phyloP scores from a whole-genome alignment of 2,797 vertebrate genomes.

The Clarias fuscus region DNA sequence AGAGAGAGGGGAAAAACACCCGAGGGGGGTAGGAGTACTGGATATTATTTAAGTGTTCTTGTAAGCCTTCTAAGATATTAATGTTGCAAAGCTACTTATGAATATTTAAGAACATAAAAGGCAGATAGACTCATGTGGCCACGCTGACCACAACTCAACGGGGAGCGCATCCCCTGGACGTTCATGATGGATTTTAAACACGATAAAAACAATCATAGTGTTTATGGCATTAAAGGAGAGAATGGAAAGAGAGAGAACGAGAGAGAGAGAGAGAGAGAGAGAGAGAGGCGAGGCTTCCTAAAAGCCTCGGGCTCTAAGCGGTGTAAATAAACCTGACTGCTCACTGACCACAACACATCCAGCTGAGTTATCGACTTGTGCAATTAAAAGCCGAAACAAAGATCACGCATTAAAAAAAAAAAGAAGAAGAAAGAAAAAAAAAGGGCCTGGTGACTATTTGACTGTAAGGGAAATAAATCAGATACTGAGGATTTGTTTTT shows the following conservation, averaged over 20 bases:
- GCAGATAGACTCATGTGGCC: conserved; percentile 77
- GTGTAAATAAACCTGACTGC: conserved; percentile 61
- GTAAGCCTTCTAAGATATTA: conserved; percentile 99
- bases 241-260: conserved; percentile 30
- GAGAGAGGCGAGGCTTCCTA: conserved; percentile 41
- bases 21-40: conserved; percentile 59
- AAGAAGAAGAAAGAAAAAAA: neutral
- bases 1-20: conserved; percentile 55
- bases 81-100: conserved; percentile 99
- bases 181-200: conserved; percentile 77
- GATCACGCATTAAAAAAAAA: neutral
- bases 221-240: conserved; percentile 61
- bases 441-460: neutral
- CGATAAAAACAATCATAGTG: conserved; percentile 68
- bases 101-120: conserved; percentile 99
- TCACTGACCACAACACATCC: conserved; percentile 49
- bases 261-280: neutral
- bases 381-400: conserved; percentile 49
- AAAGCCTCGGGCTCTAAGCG: conserved; percentile 56
- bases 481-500: neutral
- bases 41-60: conserved; percentile 99
- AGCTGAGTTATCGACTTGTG: conserved; percentile 45
- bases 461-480: conserved; percentile 6
- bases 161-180: conserved; percentile 69
- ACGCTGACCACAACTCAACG: conserved; percentile 75